A percentile compares a stretch with the other conserved stretches of the same genome.
Evolutionary conservation across 2,113 vertebrate genomes (phyloP).

Genomic region (Lagopus leucura): DNA sequence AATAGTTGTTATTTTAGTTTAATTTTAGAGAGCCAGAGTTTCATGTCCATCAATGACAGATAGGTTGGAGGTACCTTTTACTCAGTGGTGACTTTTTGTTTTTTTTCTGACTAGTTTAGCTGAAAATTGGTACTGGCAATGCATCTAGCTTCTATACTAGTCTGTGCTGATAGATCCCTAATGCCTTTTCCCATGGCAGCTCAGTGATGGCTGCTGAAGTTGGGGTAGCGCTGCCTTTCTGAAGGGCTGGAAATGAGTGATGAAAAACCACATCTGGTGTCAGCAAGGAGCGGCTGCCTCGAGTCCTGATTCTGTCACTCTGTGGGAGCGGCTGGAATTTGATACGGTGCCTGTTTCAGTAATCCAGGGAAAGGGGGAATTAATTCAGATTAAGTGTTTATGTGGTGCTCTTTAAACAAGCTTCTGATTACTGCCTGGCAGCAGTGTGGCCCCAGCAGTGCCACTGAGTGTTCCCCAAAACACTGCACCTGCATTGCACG

Average conservation of each 20-base stretch:
- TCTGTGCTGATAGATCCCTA: background rate
- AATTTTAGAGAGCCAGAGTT: background rate
- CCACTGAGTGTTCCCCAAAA: background rate
- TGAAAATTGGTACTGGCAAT: background rate
- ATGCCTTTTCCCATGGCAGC: background rate
- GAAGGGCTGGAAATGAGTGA: background rate
- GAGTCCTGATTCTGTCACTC: background rate
- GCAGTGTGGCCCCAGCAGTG: background rate
- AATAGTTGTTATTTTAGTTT: background rate
- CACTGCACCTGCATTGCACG: rapidly evolving
- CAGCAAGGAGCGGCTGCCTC: background rate
- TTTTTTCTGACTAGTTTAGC: background rate
- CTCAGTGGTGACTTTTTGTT: background rate
- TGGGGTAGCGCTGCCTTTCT: background rate
- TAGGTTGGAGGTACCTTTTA: background rate
- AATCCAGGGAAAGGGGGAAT: background rate
- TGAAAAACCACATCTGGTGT: background rate
- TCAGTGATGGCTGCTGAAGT: background rate
- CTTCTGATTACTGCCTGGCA: background rate
- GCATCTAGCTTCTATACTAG: background rate
- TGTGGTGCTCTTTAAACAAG: background rate
- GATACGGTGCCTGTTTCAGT: background rate
- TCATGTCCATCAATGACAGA: background rate
- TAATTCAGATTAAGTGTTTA: background rate
- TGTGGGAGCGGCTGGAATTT: background rate